phyloP scores from a whole-genome alignment of 2,113 vertebrate genomes.

The Artemisiospiza belli region DNA sequence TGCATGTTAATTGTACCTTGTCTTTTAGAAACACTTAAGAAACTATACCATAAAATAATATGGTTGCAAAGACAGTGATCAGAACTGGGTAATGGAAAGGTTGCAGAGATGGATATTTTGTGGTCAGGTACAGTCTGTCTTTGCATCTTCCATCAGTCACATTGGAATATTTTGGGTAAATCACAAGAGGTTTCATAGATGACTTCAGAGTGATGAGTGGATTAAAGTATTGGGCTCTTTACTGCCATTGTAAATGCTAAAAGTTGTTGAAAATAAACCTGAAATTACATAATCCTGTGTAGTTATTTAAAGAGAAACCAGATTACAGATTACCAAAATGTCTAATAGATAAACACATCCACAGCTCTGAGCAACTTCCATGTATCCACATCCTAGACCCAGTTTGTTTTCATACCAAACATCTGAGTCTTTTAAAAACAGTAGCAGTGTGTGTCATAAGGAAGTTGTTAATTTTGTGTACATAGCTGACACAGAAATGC shows the following conservation, averaged over 20 bases:
- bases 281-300: not conserved
- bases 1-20: not conserved
- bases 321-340: not conserved
- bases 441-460: not conserved
- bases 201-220: not conserved
- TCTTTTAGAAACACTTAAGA: not conserved
- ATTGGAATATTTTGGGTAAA: not conserved
- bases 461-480: slow-evolving; percentile 6
- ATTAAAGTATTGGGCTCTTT: not conserved
- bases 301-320: not conserved
- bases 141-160: not conserved
- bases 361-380: not conserved
- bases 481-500: not conserved
- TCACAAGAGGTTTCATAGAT: not conserved
- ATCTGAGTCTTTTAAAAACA: slow-evolving; percentile 6
- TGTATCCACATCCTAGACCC: not conserved
- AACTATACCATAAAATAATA: not conserved
- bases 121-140: not conserved
- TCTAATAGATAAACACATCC: not conserved
- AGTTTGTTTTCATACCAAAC: slow-evolving; percentile 17
- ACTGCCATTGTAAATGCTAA: not conserved
- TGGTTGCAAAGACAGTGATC: not conserved
- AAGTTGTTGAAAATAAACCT: not conserved
- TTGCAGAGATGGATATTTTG: not conserved
- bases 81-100: not conserved